A percentile compares a stretch with the other conserved stretches of the same genome.
These are phyloP conservation scores for Bubo scandiacus DNA, from an alignment of 2,113 vertebrate genomes.

Conservation along the genomic window DNA sequence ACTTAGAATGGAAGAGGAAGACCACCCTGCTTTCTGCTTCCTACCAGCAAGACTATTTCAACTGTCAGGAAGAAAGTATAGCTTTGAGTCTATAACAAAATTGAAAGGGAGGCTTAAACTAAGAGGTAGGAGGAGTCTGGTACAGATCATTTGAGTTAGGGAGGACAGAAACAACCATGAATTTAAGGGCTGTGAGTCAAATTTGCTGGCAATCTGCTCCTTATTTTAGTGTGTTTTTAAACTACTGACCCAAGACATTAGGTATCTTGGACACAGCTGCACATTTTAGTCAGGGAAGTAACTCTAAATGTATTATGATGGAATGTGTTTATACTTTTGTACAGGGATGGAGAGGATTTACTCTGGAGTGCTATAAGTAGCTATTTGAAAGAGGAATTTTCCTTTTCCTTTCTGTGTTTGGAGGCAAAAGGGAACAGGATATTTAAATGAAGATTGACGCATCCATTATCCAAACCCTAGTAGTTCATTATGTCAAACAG, in stretches of 20 bases:
- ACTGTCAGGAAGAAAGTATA: background rate
- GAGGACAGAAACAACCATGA: background rate
- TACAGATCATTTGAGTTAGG: background rate
- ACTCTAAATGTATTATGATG: background rate
- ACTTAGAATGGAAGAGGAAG: background rate
- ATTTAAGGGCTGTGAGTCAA: background rate
- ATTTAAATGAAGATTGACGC: background rate
- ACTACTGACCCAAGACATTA: background rate
- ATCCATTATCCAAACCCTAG: background rate
- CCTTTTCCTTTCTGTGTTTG: background rate
- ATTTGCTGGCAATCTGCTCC: background rate
- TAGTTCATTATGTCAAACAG: background rate
- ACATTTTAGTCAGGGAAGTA: background rate
- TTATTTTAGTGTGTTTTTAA: background rate
- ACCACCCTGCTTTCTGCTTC: background rate
- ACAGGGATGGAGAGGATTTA: background rate
- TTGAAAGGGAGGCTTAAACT: background rate
- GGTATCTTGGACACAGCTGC: background rate
- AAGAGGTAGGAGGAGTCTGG: background rate
- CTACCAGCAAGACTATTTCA: background rate
- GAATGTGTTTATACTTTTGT: background rate
- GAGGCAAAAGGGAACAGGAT: background rate
- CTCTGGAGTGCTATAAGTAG: background rate
- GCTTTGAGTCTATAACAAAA: background rate
- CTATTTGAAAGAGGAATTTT: background rate